Evolutionary conservation across 2,113 vertebrate genomes (phyloP).

Genomic region (Ptyas mucosa): DNA sequence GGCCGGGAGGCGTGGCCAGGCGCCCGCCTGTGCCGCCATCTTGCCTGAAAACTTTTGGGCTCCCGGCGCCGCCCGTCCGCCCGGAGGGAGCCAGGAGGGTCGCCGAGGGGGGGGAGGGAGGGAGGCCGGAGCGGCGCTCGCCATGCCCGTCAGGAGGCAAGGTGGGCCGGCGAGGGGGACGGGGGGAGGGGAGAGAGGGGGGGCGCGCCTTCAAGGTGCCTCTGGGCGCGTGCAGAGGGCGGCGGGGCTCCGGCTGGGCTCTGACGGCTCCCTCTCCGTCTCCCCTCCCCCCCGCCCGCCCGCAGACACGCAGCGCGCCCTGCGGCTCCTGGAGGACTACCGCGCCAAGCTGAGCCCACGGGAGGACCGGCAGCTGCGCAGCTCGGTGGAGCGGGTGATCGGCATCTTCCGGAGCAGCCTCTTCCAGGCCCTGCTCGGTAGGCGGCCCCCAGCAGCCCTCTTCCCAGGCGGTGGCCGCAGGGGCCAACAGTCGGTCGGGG

Average conservation of each 20-base stretch:
- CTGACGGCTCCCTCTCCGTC: not conserved
- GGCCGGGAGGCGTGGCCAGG: not conserved
- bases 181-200: too few species aligned
- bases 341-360: conserved; percentile 84
- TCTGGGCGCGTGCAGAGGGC: not conserved
- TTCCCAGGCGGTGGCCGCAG: not conserved
- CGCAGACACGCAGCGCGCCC: conserved; percentile 88
- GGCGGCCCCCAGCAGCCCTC: not conserved
- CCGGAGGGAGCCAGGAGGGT: not conserved
- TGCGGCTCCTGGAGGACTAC: conserved; percentile 92
- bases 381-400: conserved; percentile 94
- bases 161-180: not conserved
- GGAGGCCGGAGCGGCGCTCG: not conserved
- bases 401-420: conserved; percentile 98
- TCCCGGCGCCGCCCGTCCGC: not conserved
- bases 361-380: conserved; percentile 83
- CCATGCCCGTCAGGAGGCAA: conserved; percentile 6
- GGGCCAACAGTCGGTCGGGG: not conserved
- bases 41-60: conserved; percentile 11
- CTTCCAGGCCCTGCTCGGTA: conserved; percentile 75
- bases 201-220: too few species aligned
- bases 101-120: accelerated
- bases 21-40: not conserved
- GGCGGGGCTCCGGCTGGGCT: not conserved
- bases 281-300: not conserved